These are phyloP conservation scores for Podiceps cristatus DNA, from an alignment of 2,113 vertebrate species.

Conservation along the genomic window DNA sequence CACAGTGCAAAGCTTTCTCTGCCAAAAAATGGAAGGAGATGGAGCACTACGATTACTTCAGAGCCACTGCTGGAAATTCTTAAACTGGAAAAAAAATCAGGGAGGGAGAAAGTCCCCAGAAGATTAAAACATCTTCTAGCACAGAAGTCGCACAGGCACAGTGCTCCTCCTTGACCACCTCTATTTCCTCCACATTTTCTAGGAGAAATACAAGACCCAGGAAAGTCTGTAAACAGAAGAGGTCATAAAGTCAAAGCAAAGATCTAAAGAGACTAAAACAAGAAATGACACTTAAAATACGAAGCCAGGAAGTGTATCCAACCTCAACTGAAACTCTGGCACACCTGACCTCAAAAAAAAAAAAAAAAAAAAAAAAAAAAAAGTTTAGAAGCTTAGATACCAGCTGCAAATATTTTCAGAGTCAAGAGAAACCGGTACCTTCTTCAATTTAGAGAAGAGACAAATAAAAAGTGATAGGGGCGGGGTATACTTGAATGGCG, in stretches of 20 bases:
- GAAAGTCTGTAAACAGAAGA: background rate
- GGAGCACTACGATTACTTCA: background rate
- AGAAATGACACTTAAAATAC: background rate
- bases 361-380: background rate
- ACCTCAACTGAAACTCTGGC: background rate
- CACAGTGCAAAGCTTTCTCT: background rate
- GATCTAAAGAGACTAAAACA: background rate
- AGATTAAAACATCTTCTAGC: background rate
- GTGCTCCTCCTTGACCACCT: background rate
- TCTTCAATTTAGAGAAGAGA: background rate
- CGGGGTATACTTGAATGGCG: background rate
- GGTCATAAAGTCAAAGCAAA: background rate
- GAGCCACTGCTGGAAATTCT: background rate
- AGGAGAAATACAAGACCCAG: background rate
- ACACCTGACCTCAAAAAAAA: background rate
- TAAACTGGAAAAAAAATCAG: background rate
- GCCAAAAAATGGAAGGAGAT: background rate
- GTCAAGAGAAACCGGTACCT: background rate
- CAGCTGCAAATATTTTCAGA: background rate
- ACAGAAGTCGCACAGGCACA: accelerated
- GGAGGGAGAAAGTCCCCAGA: background rate
- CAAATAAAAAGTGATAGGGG: background rate
- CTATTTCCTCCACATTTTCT: background rate
- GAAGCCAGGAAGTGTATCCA: background rate
- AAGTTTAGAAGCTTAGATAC: background rate